Evolutionary conservation across 2,888 invertebrate genomes (phyloP), one percentile per base, ranked within the genome.

Genomic region (Apotomis turbidana): DNA sequence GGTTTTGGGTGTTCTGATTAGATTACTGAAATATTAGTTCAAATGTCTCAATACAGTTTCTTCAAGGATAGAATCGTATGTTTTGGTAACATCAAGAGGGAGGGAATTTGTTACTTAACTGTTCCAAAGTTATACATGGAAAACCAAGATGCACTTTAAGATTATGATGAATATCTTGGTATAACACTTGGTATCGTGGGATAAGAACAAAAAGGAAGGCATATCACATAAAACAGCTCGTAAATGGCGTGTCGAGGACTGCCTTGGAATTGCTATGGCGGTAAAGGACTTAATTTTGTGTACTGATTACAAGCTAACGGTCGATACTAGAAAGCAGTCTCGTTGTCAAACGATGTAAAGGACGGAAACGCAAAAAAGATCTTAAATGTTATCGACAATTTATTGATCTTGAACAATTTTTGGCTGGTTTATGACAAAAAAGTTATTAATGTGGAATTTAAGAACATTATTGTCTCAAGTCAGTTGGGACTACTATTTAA

Each of bases 261-360:
- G 59, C 6, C 15, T 36, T 46, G 13, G 46, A 13, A 49, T 71
- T 59, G 55, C 66, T 71, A 55, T 59, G 71, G 38, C 38, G 55
- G 71, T 38, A 49, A 66, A 55, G 54, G 46, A 55, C n/a, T 54
- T 66, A 46, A 46, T 64, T 55, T 66, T 66, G 38, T 49, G 59
- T 63, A 52, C 52, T 41, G 57, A 64, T 46, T 36, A 54, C 52
- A 44, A 64, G 41, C 44, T 59, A 64, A 57, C 52, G 41, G 27
- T 64, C 52, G 54, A 63, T 15, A 58, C 27, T 5, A 44, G 51
- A 9, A 58, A 51, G 54, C 49, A 41, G 52, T 4, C 38, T 41
- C 57, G 51, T 63, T 69, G 49, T 62, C n/a, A 36, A 59, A 36
- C 3, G 27, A 52, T 27, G 12, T 13, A n/a, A 55, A 36, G 4